phyloP scores from a whole-genome alignment of 2,888 invertebrate species.

The Cantharis rustica region DNA sequence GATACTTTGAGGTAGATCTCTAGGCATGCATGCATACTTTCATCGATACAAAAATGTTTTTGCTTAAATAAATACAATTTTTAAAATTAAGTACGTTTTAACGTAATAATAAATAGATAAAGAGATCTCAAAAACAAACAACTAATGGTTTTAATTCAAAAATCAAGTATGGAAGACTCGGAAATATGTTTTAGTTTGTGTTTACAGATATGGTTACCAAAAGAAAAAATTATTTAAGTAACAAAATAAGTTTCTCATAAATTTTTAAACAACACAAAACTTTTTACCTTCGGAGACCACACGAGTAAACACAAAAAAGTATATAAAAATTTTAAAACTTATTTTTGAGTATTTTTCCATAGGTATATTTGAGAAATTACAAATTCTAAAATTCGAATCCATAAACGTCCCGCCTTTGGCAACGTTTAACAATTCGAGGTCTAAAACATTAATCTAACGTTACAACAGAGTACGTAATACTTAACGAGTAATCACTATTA shows the following conservation, averaged over 20 bases:
- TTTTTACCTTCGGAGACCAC: not conserved
- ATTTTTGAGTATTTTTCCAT: constrained; percentile 17
- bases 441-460: constrained; percentile 8
- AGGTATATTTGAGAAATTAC: constrained; percentile 22
- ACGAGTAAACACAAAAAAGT: not conserved
- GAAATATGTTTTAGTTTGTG: constrained; percentile 5
- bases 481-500: constrained; percentile 33
- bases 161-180: constrained; percentile 22
- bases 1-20: constrained; percentile 28
- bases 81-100: constrained; percentile 23
- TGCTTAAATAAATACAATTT: constrained; percentile 15
- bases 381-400: constrained; percentile 21
- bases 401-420: not conserved
- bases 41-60: constrained; percentile 15
- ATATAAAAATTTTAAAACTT: constrained; percentile 6
- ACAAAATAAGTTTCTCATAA: not conserved
- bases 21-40: not conserved
- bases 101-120: constrained; percentile 8
- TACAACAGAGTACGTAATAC: constrained; percentile 19
- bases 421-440: not conserved
- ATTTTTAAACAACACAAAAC: not conserved
- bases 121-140: not conserved
- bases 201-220: not conserved
- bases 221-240: not conserved
- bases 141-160: not conserved